Percentiles rank a stretch among this genome's conserved stretches.
Evolutionary conservation across 2,113 vertebrate species (phyloP).

Genomic region (Thunnus maccoyii): DNA sequence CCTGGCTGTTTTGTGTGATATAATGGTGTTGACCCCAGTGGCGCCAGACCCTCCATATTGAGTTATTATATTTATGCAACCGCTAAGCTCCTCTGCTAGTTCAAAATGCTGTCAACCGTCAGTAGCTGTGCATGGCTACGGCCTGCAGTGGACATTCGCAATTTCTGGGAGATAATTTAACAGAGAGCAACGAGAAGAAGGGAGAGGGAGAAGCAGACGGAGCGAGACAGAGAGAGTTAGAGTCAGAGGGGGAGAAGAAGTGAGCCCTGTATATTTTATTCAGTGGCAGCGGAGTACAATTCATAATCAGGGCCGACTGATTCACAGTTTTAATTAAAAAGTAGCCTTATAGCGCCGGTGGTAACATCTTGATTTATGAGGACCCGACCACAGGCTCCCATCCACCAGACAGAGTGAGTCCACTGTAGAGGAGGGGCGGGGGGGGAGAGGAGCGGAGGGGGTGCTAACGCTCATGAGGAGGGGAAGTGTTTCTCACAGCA

Average conservation of each 20-base stretch:
- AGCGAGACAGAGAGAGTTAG: slow-evolving; percentile 27
- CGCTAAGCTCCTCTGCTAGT: slow-evolving; percentile 67
- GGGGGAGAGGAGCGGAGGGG: slow-evolving; percentile 12
- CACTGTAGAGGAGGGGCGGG: slow-evolving; percentile 17
- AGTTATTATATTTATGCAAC: slow-evolving; percentile 80
- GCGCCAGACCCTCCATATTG: slow-evolving; percentile 57
- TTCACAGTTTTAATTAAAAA: slow-evolving; percentile 87
- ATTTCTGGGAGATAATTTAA: slow-evolving; percentile 62
- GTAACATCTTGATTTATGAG: slow-evolving; percentile 82
- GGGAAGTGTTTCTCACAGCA: slow-evolving; percentile 50
- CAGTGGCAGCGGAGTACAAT: slow-evolving; percentile 75
- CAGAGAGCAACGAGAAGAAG: slow-evolving; percentile 18
- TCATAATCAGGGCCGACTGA: slow-evolving; percentile 83
- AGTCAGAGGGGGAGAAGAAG: slow-evolving; percentile 43
- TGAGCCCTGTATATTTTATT: slow-evolving; percentile 80
- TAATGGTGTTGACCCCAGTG: slow-evolving; percentile 73
- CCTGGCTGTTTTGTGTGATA: slow-evolving; percentile 64
- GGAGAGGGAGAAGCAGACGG: slow-evolving; percentile 4
- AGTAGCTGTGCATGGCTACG: slow-evolving; percentile 21
- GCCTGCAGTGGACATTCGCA: slow-evolving; percentile 47
- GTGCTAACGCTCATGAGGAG: slow-evolving; percentile 24
- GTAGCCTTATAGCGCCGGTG: slow-evolving; percentile 72
- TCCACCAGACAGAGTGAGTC: slow-evolving; percentile 66
- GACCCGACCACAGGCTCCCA: slow-evolving; percentile 59
- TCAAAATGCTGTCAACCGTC: slow-evolving; percentile 60